Conservation (phyloP, 1,140 invertebrate genomes). For the Sarcophaga bullata region DNA sequence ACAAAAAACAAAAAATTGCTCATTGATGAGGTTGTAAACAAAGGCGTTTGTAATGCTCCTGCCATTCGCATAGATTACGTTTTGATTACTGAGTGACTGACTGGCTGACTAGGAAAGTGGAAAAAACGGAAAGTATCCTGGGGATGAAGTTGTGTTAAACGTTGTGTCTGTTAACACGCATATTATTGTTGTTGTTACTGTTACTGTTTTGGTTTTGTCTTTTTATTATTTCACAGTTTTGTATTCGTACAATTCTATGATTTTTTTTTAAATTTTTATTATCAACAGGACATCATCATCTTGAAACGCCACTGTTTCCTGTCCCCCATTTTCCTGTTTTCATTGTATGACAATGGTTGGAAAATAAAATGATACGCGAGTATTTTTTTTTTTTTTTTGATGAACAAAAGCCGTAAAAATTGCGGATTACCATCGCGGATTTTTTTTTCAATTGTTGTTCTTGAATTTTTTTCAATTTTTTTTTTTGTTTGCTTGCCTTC, state of each 20-base stretch:
- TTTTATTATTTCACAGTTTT: slow-evolving; percentile 27
- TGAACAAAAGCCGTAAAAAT: slow-evolving; percentile 65
- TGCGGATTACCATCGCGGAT: slow-evolving; percentile 65
- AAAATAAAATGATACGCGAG: too few relatives aligned
- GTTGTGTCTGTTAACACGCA: slow-evolving; percentile 41
- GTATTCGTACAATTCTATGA: too few relatives aligned
- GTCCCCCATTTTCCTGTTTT: too few relatives aligned
- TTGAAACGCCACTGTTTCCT: neutral
- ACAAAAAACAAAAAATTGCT: neutral
- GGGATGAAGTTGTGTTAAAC: neutral
- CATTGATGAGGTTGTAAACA: slow-evolving; percentile 44
- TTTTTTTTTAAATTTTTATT: slow-evolving; percentile 29
- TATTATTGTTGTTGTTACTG: slow-evolving; percentile 46
- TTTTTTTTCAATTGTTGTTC: slow-evolving; percentile 39
- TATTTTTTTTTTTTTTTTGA: slow-evolving; percentile 34
- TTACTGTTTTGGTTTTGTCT: neutral
- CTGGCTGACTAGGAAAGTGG: neutral
- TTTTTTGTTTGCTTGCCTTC: neutral
- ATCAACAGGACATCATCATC: slow-evolving; percentile 9
- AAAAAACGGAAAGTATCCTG: too few relatives aligned
- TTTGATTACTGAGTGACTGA: neutral
- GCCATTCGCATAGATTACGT: too few relatives aligned
- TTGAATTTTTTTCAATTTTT: slow-evolving; percentile 36
- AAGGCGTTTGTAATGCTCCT: neutral
- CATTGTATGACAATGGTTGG: neutral